Evolutionary conservation across 2,113 vertebrate genomes (phyloP).

Genomic region (Urocolius indicus): DNA sequence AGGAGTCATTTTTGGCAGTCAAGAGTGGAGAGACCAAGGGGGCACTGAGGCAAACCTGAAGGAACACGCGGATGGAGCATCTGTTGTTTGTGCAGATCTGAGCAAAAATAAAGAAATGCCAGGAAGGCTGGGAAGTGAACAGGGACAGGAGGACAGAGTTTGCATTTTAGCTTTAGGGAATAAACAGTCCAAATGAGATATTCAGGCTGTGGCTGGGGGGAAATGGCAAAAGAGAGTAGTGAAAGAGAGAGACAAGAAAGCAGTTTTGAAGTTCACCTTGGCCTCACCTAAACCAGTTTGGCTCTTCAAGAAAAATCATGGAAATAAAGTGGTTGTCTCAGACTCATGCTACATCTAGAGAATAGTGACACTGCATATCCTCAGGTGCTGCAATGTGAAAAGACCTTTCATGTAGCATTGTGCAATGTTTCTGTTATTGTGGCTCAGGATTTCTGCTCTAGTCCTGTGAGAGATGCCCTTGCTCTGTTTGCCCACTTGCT

Average conservation of each 20-base stretch:
- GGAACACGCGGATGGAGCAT: rapidly evolving
- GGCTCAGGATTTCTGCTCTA: not conserved
- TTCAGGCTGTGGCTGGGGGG: not conserved
- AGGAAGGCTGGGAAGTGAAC: not conserved
- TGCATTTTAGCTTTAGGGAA: not conserved
- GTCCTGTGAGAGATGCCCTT: not conserved
- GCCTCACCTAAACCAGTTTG: not conserved
- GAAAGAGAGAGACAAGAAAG: not conserved
- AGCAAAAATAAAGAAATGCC: not conserved
- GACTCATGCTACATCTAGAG: not conserved
- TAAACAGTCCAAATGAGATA: not conserved
- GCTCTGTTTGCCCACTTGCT: not conserved
- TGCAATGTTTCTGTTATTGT: rapidly evolving
- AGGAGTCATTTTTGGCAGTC: not conserved
- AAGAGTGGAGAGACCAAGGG: not conserved
- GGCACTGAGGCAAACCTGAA: not conserved
- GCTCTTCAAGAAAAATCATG: not conserved
- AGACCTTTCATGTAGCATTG: rapidly evolving
- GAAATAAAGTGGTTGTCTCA: not conserved
- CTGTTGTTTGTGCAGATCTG: not conserved
- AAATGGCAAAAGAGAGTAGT: not conserved
- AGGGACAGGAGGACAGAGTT: not conserved
- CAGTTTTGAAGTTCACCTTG: not conserved
- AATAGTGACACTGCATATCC: not conserved
- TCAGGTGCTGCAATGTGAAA: rapidly evolving